These are phyloP conservation scores for Hippocampus guttulatus DNA, from an alignment of 2,113 vertebrate species.

Conservation along the genomic window DNA sequence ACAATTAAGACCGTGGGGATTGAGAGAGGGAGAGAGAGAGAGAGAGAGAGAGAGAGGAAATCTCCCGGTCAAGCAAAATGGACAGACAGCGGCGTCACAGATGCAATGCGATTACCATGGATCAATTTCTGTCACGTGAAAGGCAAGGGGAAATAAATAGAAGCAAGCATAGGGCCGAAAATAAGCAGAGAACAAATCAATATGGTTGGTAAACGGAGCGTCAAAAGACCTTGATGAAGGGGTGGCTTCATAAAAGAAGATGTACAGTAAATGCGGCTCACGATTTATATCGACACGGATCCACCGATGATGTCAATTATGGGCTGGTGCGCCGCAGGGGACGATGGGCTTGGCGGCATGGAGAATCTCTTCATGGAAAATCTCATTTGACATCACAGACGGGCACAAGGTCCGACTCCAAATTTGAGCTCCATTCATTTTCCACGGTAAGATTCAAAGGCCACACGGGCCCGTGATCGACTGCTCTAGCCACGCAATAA, in stretches of 20 bases:
- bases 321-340: background rate
- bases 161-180: constrained; percentile 39
- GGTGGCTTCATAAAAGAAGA: constrained; percentile 61
- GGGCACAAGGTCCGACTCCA: background rate
- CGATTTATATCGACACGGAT: constrained; percentile 56
- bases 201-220: constrained; percentile 51
- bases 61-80: constrained; percentile 49
- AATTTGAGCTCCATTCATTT: background rate
- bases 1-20: constrained; percentile 55
- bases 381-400: background rate
- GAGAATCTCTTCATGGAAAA: background rate
- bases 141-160: constrained; percentile 19
- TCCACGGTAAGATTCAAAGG: constrained; percentile 25
- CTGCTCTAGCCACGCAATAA: constrained; percentile 16
- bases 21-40: too few relatives aligned
- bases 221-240: constrained; percentile 58
- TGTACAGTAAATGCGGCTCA: constrained; percentile 47
- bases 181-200: constrained; percentile 56
- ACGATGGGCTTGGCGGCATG: background rate
- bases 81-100: constrained; percentile 52
- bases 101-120: constrained; percentile 73
- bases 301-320: constrained; percentile 49
- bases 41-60: background rate
- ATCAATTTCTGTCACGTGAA: constrained; percentile 67
- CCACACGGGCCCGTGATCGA: constrained; percentile 34